These are phyloP conservation scores for Oikopleura dioica DNA, from an alignment of 23 tunicate species.

Conservation along the genomic window DNA sequence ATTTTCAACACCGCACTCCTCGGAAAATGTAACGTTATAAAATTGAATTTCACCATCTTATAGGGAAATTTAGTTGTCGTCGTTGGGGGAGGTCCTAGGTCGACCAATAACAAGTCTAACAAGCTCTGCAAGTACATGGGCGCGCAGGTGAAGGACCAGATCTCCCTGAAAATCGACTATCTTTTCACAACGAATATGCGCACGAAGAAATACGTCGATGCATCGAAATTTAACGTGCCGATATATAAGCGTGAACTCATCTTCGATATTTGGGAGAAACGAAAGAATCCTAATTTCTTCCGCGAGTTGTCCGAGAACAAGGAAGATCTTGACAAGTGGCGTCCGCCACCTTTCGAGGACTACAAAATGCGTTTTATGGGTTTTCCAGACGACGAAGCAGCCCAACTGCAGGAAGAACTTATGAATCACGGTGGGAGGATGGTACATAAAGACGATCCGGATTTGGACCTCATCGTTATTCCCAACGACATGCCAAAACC, in stretches of 20 bases:
- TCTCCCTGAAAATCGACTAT: neutral
- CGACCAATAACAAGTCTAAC: neutral
- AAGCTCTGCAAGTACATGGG: neutral
- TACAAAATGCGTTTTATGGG: neutral
- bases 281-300: too few relatives aligned
- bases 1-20: neutral
- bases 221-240: neutral
- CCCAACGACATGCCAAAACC: neutral
- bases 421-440: neutral
- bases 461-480: neutral
- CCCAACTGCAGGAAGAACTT: neutral
- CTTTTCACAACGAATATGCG: neutral
- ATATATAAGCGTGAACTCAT: neutral
- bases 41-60: too few relatives aligned
- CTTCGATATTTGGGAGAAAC: neutral
- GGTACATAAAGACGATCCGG: neutral
- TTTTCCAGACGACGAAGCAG: neutral
- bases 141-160: neutral
- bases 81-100: neutral
- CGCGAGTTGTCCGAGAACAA: neutral
- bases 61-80: too few relatives aligned
- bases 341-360: neutral
- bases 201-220: neutral
- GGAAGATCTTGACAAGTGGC: neutral
- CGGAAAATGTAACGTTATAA: too few relatives aligned